A percentile compares a stretch with the other conserved stretches of the same genome.
Evolutionary conservation across 2,888 invertebrate species (phyloP).

Genomic region (Drosophila acutilabella): DNA sequence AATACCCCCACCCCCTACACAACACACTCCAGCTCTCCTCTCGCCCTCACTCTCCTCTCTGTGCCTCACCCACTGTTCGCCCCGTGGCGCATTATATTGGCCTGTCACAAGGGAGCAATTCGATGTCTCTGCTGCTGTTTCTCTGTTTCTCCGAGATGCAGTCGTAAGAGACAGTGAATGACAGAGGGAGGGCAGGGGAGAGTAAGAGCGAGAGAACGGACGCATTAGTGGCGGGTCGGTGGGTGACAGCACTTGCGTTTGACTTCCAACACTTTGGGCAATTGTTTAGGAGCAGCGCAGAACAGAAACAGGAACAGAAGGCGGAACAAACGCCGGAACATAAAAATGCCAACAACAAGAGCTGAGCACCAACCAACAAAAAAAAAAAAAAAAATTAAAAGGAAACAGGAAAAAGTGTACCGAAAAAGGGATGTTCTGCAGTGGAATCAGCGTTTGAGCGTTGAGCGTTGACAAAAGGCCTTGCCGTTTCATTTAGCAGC

Average conservation of each 20-base stretch:
- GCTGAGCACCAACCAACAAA: not conserved
- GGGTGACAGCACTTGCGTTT: slow-evolving; percentile 75
- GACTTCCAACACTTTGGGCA: slow-evolving; percentile 84
- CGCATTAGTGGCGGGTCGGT: slow-evolving; percentile 78
- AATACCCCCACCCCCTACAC: not conserved
- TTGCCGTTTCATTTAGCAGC: slow-evolving; percentile 81
- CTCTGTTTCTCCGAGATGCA: slow-evolving; percentile 42
- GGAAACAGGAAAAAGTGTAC: too few relatives aligned
- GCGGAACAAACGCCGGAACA: slow-evolving; percentile 84
- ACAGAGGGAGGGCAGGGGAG: not conserved
- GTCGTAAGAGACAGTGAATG: slow-evolving; percentile 8
- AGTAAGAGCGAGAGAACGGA: slow-evolving; percentile 46
- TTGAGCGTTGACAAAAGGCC: slow-evolving; percentile 78
- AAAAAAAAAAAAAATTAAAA: slow-evolving; percentile 20
- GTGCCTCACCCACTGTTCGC: slow-evolving; percentile 40
- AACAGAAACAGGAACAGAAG: slow-evolving; percentile 81
- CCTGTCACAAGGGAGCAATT: slow-evolving; percentile 85
- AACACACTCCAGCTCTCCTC: slow-evolving; percentile 15
- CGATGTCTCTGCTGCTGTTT: slow-evolving; percentile 69
- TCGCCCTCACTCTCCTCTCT: slow-evolving; percentile 23
- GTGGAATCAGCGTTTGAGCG: slow-evolving; percentile 5
- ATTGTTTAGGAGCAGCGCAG: slow-evolving; percentile 71
- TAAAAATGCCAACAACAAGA: slow-evolving; percentile 77
- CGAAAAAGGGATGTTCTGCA: slow-evolving; percentile 64
- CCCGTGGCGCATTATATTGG: slow-evolving; percentile 85